Evolutionary conservation across 1,140 invertebrate species (phyloP), one percentile per base, ranked within the genome.

Genomic region (Conus ventricosus): DNA sequence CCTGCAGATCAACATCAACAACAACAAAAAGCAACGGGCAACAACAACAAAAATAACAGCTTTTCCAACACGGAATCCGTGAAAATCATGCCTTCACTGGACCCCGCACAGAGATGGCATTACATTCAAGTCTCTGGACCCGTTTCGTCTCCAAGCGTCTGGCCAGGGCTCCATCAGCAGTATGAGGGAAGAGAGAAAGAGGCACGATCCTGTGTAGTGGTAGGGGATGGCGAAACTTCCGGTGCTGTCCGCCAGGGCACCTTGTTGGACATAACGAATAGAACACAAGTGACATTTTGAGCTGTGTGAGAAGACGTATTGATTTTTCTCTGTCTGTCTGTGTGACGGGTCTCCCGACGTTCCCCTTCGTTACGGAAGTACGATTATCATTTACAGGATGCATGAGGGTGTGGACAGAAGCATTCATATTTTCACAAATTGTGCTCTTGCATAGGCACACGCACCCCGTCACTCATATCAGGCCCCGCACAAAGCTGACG

Each of bases 211-310:
- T 23, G 88, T 87, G 80, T 55, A 88, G 51, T 88, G 82, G 55
- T 87, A 88, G 10, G 87, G 85, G 8, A 76, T 75, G 55, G 67
- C 75, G 39, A 88, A 88, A 20, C 83, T 76, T n/a, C 87, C 89
- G 0, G 89, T 87, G 10, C n/a, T 17, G 55, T 90, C 89, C 54
- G 63, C 84, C 20, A 90, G 23, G 2, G 67, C 63, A 6, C 89
- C 89, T 90, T 78, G 13, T 76, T 85, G 53, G 53, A 75, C 4
- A 25, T 80, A 25, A 78, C 23, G 23, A 51, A 54, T 15, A 15
- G 71, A 51, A 25, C 8, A 78, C 60, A 10, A 3, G 39, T 39
- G 39, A 39, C 39, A 39, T 39, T 39, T 39, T 39, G 0, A 51
- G 13, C 11, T 51, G 23, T 7, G 39, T 11, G 13, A 80, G 25